Percentiles rank a stretch among this genome's conserved stretches.
Evolutionary conservation across 1,140 invertebrate genomes (phyloP).

Genomic region (Galleria mellonella): DNA sequence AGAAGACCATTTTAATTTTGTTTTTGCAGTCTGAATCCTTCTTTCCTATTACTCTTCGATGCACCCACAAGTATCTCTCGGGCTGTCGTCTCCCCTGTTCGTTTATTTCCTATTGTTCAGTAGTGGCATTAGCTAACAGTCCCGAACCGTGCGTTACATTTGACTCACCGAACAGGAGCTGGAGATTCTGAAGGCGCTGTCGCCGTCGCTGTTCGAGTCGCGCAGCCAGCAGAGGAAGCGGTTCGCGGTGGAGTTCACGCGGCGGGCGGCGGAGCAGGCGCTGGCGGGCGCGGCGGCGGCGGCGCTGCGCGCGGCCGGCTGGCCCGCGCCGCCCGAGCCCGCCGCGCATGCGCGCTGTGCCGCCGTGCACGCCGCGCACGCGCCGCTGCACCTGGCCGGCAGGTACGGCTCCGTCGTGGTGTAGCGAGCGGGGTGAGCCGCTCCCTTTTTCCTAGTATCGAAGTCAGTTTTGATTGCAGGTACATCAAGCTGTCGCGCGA

Average conservation of each 20-base stretch:
- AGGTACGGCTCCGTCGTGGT: slow-evolving; percentile 24
- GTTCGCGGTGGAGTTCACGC: slow-evolving; percentile 49
- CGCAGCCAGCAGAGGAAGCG: slow-evolving; percentile 40
- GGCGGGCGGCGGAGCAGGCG: slow-evolving; percentile 49
- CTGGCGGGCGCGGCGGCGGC: slow-evolving; percentile 25
- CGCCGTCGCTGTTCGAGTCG: slow-evolving; percentile 38
- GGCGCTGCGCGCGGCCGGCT: slow-evolving; percentile 5
- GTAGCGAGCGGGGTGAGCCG: not conserved
- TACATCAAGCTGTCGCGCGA: slow-evolving; percentile 92
- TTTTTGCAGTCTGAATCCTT: too few species aligned
- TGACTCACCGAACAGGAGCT: too few species aligned
- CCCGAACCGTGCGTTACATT: too few species aligned
- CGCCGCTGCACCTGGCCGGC: slow-evolving; percentile 43
- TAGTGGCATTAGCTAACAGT: too few species aligned
- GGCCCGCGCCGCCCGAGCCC: slow-evolving; percentile 4
- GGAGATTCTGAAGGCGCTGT: slow-evolving; percentile 45
- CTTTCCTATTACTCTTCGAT: too few species aligned
- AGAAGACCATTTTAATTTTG: too few species aligned
- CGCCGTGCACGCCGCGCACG: slow-evolving; percentile 29
- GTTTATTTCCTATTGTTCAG: too few species aligned
- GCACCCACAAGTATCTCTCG: too few species aligned
- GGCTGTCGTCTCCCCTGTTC: too few species aligned
- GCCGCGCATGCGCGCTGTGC: slow-evolving; percentile 22
- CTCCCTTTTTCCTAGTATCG: too few species aligned
- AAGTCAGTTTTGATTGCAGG: slow-evolving; percentile 22